Percentiles rank a stretch among this genome's conserved stretches.
Evolutionary conservation across 1,140 invertebrate species (phyloP).

Genomic region (Heterodera schachtii): DNA sequence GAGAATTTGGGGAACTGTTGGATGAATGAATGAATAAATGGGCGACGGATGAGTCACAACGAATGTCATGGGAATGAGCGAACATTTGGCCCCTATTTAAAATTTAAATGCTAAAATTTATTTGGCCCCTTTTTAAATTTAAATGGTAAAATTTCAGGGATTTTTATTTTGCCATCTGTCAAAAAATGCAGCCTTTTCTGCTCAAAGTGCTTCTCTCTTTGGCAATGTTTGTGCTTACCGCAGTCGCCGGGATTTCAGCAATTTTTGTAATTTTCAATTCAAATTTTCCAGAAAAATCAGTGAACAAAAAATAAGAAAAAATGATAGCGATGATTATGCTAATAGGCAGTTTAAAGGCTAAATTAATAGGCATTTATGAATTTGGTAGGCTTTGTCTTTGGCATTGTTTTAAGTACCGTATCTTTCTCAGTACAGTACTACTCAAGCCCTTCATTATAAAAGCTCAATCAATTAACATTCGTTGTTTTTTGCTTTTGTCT

Average conservation of each 20-base stretch:
- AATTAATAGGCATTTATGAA: no score
- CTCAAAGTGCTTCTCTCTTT: slow-evolving; percentile 52
- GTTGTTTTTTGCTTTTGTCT: background rate
- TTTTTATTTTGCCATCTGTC: background rate
- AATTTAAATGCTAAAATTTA: no score
- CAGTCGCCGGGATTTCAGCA: slow-evolving; percentile 54
- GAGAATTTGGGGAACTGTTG: no score
- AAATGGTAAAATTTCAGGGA: background rate
- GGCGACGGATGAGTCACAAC: background rate
- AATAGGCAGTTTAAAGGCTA: no score
- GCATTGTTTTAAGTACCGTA: no score
- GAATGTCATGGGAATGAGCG: background rate
- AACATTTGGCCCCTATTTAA: no score
- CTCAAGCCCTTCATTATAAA: slow-evolving; percentile 10
- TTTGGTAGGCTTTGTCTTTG: no score
- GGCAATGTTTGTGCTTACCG: slow-evolving; percentile 58
- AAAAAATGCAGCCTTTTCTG: slow-evolving; percentile 6
- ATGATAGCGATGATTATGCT: no score
- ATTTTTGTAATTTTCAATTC: slow-evolving; percentile 48
- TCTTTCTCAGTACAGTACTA: no score
- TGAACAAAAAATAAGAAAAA: background rate
- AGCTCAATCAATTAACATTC: background rate
- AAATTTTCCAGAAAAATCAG: background rate
- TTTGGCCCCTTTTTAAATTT: no score
- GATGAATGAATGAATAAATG: background rate